Base-by-base conservation (phyloP, 1,140 invertebrate species). In the Zaprionus camerounensis region DNA sequence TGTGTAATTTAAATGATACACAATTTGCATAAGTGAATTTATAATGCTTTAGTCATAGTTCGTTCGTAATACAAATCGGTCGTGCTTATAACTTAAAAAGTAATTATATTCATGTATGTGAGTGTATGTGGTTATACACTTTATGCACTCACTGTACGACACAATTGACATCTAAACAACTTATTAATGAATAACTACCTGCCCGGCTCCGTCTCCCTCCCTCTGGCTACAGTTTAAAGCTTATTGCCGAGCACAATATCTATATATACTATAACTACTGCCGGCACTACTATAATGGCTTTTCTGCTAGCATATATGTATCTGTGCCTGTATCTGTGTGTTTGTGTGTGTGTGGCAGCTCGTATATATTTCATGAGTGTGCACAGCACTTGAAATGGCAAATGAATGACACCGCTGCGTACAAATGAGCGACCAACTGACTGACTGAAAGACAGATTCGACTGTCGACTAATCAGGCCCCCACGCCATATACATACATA, bases 321-420 rank as follows among this genome's bases (percentile, higher is more conserved):
- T 64, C 12, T 58, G 56, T 63, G 62, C 41, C 20, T 57, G 46
- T 44, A 24, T 51, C 41, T 58, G 55, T 80, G 76, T 63, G 64
- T 51, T 12, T 51, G 46, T 58, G 55, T 80, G 76, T 63, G 64
- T 51, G 22, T 51, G 44, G 17, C 44, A 22, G 44, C 44, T 49
- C 17, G 44, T 49, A 24, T 64, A 63, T 62, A 63, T 62, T 55
- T 74, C 70, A 78, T 78, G 73, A 78, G 81, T 87, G 78, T 78
- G 78, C 83, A 84, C 59, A 90, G 81, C 84, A 90, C 85, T 90
- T 85, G 85, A 82, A 88, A 88, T 85, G 78, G 85, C 86, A 88
- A 88, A 88, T 88, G 85, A 90, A 88, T 88, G 86, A 88, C 85
- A 82, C 62, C 58, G 78, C 72, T 88, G 81, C 78, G 78, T 81